These are phyloP conservation scores for Diglossa cyanea DNA, from an alignment of 2,797 vertebrate genomes.

Conservation along the genomic window DNA sequence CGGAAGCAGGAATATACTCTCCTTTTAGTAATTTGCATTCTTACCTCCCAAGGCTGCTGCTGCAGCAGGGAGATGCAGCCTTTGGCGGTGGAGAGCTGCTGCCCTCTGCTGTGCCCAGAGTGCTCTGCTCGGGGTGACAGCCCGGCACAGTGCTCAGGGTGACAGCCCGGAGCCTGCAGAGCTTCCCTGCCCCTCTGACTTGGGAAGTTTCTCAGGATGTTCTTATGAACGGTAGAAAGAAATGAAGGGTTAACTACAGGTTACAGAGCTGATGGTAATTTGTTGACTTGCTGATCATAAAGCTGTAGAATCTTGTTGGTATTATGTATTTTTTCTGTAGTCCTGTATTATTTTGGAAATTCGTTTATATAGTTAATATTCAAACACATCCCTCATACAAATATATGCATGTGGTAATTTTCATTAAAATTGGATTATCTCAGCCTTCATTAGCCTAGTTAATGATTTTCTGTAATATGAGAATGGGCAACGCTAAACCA, in stretches of 20 bases:
- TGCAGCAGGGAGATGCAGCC: background rate
- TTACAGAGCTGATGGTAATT: background rate
- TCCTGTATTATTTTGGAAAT: background rate
- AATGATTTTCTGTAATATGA: background rate
- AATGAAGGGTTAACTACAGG: background rate
- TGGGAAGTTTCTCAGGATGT: fast-evolving
- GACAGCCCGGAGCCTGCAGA: too few relatives aligned
- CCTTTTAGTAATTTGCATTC: background rate
- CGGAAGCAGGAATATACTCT: background rate
- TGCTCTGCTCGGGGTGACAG: too few relatives aligned
- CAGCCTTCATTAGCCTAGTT: background rate
- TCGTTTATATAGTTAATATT: background rate
- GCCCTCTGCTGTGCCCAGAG: background rate
- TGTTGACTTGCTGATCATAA: background rate
- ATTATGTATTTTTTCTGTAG: background rate
- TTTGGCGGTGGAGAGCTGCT: background rate
- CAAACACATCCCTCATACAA: background rate
- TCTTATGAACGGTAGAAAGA: background rate
- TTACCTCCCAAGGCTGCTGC: background rate
- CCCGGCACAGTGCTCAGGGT: too few relatives aligned
- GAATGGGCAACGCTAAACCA: background rate
- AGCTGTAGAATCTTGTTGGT: background rate
- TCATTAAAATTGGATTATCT: background rate
- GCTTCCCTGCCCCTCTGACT: background rate
- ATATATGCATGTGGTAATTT: background rate